Base-by-base conservation (phyloP, 2,888 invertebrate species). In the Thecophora atra region DNA sequence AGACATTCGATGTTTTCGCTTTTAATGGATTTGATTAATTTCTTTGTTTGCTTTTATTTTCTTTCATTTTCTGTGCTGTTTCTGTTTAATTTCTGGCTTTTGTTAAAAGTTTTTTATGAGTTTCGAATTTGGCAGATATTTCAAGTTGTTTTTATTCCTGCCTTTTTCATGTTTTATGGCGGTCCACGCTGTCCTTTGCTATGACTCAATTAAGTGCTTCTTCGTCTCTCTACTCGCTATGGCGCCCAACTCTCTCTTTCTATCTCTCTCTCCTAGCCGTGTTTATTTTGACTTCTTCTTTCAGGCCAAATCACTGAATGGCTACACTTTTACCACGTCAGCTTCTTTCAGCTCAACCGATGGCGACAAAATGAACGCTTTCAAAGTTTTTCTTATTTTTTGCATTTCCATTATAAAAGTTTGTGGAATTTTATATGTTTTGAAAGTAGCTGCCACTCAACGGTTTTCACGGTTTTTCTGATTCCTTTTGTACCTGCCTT, bases 171-270 rank as follows among this genome's bases (percentile, higher is more conserved):
- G 58, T 68, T 68, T 42, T 26, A 68, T 44, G 68, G 42, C 68
- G 44, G 58, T 56, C 56, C 17, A 26, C 19, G 60, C 26, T 44
- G 58, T 69, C 70, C 42, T 37, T 7, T 51, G 72, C 72, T 70
- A 74, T 74, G 72, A 72, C 74, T 74, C 74, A 74, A 74, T 74
- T 74, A 74, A 74, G 70, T 56, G 28, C n/a, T 44, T 26, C 44
- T 63, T 52, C 21, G 24, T 4, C 26, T 2, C 19, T 3, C 28
- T 13, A 11, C n/a, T 21, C 19, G 44, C 47, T 13, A 19, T 15
- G 8, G 58, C 68, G 56, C 44, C 37, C 26, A 54, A 28, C 11
- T 19, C 37, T 47, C 37, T 19, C 51, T 26, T 24, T 26, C 44
- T 17, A 19, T 42, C 8, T 11, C 13, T 8, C 15, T 26, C 44